Percentiles rank a stretch among this genome's conserved stretches.
Evolutionary conservation across 2,888 invertebrate genomes (phyloP).

Genomic region (Agapostemon virescens): DNA sequence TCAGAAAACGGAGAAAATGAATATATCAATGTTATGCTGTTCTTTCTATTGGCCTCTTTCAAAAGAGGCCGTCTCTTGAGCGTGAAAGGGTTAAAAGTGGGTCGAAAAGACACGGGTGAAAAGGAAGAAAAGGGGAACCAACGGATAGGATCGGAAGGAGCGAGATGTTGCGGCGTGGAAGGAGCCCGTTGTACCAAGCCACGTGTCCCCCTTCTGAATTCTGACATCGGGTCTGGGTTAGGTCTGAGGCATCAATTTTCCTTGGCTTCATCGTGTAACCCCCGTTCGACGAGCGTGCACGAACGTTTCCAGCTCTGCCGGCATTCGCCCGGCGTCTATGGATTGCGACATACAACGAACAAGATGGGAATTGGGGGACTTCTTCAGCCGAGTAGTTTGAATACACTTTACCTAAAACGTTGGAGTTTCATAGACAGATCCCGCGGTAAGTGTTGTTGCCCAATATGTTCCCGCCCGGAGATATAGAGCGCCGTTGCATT

Average conservation of each 20-base stretch:
- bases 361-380: conserved; percentile 63
- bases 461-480: conserved; percentile 36
- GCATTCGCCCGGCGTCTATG: conserved; percentile 61
- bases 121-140: background rate
- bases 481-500: conserved; percentile 39
- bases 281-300: conserved; percentile 61
- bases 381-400: conserved; percentile 62
- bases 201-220: conserved; percentile 45
- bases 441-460: conserved; percentile 52
- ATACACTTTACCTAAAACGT: conserved; percentile 65
- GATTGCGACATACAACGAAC: conserved; percentile 61
- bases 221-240: conserved; percentile 50
- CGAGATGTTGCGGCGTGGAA: conserved; percentile 37
- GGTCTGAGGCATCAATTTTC: conserved; percentile 65
- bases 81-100: conserved; percentile 17
- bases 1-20: background rate
- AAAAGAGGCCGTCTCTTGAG: background rate
- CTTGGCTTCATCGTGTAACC: conserved; percentile 58
- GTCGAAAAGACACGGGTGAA: conserved; percentile 26
- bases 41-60: background rate
- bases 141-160: conserved; percentile 24
- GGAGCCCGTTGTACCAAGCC: conserved; percentile 28
- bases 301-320: conserved; percentile 60
- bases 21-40: background rate
- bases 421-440: conserved; percentile 58